Conservation (phyloP, 2,888 invertebrate species). For the Archips crataeganus region DNA sequence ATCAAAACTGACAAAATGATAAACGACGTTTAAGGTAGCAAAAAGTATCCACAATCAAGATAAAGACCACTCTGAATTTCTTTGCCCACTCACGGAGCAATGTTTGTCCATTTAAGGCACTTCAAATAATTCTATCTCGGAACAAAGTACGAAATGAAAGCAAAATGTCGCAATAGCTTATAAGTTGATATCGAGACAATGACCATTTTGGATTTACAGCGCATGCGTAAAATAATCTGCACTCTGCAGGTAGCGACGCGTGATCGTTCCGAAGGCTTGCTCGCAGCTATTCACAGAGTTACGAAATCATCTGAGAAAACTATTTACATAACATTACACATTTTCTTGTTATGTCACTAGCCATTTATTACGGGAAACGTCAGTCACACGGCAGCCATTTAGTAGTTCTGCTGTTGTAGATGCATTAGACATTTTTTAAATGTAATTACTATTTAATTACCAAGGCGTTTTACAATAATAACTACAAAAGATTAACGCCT, state of each 20-base stretch:
- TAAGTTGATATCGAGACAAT: conserved; percentile 33
- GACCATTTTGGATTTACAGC: conserved; percentile 28
- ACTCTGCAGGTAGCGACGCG: conserved; percentile 63
- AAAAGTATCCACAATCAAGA: conserved; percentile 24
- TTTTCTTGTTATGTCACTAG: conserved; percentile 52
- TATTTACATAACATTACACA: conserved; percentile 68
- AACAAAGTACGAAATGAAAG: conserved; percentile 36
- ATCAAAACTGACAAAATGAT: background rate
- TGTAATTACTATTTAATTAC: too few species aligned
- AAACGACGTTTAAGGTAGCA: conserved; percentile 5
- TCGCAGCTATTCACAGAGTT: conserved; percentile 66
- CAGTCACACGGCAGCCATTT: conserved; percentile 4
- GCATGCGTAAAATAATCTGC: conserved; percentile 41
- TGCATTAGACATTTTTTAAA: background rate
- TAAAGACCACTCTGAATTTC: conserved; percentile 24
- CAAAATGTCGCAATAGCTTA: conserved; percentile 28
- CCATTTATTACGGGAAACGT: conserved; percentile 42
- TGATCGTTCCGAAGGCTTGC: conserved; percentile 72
- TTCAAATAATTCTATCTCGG: conserved; percentile 17
- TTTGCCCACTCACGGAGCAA: conserved; percentile 20
- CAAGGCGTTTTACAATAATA: too few species aligned
- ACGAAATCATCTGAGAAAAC: conserved; percentile 71
- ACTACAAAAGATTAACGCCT: background rate
- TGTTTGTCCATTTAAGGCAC: conserved; percentile 24
- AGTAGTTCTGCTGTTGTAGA: background rate